Conservation (phyloP, 2,113 vertebrate species). For the Sporophila hypoxantha region DNA sequence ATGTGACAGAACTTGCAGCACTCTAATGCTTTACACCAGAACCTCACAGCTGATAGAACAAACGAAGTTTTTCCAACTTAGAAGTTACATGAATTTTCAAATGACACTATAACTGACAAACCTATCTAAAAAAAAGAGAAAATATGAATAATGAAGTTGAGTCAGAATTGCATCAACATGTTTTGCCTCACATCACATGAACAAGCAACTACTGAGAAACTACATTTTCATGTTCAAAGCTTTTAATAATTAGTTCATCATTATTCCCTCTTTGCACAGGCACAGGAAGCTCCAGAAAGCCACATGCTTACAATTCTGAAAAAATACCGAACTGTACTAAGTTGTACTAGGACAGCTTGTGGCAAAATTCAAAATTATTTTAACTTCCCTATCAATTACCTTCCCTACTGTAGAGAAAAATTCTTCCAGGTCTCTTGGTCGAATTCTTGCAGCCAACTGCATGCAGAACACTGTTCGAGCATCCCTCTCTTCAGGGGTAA, state of each 20-base stretch:
- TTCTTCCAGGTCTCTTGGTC: conserved; percentile 92
- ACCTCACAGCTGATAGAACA: background rate
- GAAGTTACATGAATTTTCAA: background rate
- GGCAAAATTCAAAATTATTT: background rate
- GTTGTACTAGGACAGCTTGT: background rate
- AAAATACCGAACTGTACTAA: background rate
- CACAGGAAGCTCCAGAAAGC: background rate
- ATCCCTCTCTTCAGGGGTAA: conserved; percentile 93
- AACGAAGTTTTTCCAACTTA: background rate
- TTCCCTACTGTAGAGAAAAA: conserved; percentile 98
- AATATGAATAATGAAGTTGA: background rate
- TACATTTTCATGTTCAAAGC: background rate
- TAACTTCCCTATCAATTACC: conserved; percentile 55
- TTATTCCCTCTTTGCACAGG: background rate
- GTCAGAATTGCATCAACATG: background rate
- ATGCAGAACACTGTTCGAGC: conserved; percentile 95
- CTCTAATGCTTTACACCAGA: background rate
- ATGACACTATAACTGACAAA: background rate
- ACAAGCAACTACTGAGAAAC: background rate
- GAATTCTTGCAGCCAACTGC: conserved; percentile 94
- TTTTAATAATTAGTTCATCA: background rate
- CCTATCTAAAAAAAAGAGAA: background rate
- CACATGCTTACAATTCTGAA: background rate
- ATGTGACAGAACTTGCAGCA: background rate
- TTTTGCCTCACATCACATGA: background rate